phyloP scores from a whole-genome alignment of 1,140 invertebrate genomes.

The Zaprionus vittiger region DNA sequence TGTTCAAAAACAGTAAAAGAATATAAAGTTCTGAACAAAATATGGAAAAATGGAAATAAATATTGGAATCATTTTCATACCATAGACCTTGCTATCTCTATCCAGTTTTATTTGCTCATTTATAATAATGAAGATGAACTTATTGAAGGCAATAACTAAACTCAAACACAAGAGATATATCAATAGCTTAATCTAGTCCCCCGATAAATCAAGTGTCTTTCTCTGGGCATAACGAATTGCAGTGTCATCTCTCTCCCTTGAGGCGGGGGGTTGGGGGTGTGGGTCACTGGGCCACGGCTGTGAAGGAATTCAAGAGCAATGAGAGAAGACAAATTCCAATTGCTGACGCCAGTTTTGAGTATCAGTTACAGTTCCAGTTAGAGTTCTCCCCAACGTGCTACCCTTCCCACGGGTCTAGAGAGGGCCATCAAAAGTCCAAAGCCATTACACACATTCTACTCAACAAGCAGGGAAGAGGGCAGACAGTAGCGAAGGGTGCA shows the following conservation, averaged over 20 bases:
- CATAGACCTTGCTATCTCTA: neutral
- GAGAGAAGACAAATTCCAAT: slow-evolving; percentile 17
- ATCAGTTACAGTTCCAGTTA: slow-evolving; percentile 1
- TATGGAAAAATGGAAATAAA: neutral
- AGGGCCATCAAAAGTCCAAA: slow-evolving; percentile 18
- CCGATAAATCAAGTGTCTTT: neutral
- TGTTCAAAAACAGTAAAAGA: neutral
- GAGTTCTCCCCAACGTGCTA: neutral
- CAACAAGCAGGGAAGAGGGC: slow-evolving; percentile 5
- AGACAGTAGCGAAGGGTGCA: neutral
- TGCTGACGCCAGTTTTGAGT: slow-evolving; percentile 35
- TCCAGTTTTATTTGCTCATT: neutral
- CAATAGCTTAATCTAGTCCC: slow-evolving; percentile 1
- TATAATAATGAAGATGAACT: neutral
- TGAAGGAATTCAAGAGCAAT: slow-evolving; percentile 39
- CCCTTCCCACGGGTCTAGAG: slow-evolving; percentile 8
- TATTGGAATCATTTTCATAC: neutral
- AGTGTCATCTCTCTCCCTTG: neutral
- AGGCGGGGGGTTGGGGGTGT: neutral
- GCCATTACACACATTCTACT: slow-evolving; percentile 29
- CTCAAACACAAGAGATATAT: neutral
- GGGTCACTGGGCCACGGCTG: neutral
- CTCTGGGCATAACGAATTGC: slow-evolving; percentile 23
- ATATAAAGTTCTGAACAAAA: neutral
- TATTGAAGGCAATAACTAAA: neutral